A percentile compares a stretch with the other conserved stretches of the same genome.
Conservation (phyloP, 2,797 vertebrate species). For the Rhinoraja longicauda region DNA sequence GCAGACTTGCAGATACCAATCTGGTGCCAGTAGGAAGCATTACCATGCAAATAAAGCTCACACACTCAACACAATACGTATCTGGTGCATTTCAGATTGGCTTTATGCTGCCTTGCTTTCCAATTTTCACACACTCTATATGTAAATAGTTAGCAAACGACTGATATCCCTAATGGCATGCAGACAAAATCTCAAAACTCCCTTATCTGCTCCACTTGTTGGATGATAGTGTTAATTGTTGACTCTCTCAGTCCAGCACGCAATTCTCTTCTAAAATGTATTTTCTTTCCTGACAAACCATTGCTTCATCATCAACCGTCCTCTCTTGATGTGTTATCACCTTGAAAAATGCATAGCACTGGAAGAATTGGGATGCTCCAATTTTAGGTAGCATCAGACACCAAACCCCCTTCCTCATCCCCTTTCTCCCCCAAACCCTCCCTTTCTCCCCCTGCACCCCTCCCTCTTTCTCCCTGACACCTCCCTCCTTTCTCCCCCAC, state of each 20-base stretch:
- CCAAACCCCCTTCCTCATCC: too few relatives aligned
- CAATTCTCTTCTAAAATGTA: too few relatives aligned
- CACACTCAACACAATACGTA: not conserved
- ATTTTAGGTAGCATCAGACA: too few relatives aligned
- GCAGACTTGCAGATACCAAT: not conserved
- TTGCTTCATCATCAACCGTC: not conserved
- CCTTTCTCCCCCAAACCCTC: too few relatives aligned
- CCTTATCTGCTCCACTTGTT: not conserved
- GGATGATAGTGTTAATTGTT: not conserved
- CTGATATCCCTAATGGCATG: too few relatives aligned
- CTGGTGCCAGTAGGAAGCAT: not conserved
- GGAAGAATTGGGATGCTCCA: too few relatives aligned
- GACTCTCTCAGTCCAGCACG: not conserved
- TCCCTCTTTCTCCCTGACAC: too few relatives aligned
- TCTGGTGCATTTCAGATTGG: not conserved
- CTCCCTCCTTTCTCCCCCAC: too few relatives aligned
- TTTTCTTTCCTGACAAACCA: not conserved
- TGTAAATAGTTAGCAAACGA: not conserved
- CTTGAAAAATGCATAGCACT: not conserved
- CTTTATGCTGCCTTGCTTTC: not conserved
- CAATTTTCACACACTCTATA: not conserved
- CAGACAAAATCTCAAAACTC: not conserved
- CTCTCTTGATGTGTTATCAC: not conserved
- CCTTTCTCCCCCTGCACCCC: too few relatives aligned
- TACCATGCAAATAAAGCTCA: not conserved